phyloP scores from a whole-genome alignment of 2,113 vertebrate species.

The Motacilla tschutschensis region DNA sequence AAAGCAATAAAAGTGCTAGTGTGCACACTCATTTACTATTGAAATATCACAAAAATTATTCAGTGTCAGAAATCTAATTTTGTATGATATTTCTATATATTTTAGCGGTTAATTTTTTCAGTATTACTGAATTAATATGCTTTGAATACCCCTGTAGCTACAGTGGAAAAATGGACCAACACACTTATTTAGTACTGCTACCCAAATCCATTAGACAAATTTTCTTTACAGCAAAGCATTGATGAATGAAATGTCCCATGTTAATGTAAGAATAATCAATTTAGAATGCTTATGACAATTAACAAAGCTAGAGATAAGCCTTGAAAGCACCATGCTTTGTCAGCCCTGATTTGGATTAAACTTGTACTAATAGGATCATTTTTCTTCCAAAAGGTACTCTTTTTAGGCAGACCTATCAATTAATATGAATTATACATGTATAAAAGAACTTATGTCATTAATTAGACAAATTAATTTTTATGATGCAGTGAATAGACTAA shows the following conservation, averaged over 20 bases:
- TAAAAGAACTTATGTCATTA: conserved; percentile 96
- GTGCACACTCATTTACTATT: conserved; percentile 66
- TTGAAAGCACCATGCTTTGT: conserved; percentile 87
- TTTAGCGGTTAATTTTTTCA: conserved; percentile 72
- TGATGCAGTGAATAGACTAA: conserved; percentile 84
- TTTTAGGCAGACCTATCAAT: conserved; percentile 92
- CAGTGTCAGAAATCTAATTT: conserved; percentile 83
- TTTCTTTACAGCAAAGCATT: conserved; percentile 81
- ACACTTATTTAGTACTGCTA: conserved; percentile 78
- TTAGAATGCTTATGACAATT: conserved; percentile 95
- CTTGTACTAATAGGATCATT: conserved; percentile 93
- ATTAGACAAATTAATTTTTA: conserved; percentile 98
- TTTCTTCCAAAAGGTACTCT: conserved; percentile 93
- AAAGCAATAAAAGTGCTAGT: conserved; percentile 76
- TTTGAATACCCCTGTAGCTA: conserved; percentile 84
- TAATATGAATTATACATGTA: conserved; percentile 99
- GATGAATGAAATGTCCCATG: conserved; percentile 89
- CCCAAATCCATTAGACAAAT: conserved; percentile 82
- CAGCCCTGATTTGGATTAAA: conserved; percentile 96
- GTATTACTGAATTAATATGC: conserved; percentile 79
- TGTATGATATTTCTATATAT: conserved; percentile 81
- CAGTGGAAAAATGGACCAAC: conserved; percentile 77
- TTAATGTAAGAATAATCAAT: conserved; percentile 90
- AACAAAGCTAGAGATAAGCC: conserved; percentile 83
- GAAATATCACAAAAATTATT: conserved; percentile 82